Evolutionary conservation across 2,888 invertebrate genomes (phyloP), one percentile per base, ranked within the genome.

Genomic region (Sinodicranocentrus sp.): DNA sequence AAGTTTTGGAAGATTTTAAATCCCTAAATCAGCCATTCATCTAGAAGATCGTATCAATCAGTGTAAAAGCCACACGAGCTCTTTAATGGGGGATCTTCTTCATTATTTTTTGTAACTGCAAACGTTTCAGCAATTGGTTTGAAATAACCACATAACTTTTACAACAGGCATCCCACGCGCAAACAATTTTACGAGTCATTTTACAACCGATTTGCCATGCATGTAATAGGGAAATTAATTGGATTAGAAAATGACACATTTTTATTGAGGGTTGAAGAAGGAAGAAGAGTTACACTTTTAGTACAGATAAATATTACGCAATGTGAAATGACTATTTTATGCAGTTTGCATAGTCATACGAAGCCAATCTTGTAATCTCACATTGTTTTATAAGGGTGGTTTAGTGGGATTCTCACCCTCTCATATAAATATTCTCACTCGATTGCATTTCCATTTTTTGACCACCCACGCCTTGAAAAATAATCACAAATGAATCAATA

Each of bases 401-500:
- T 13, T 10, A 13, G 43, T 43, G 13, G 43, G 43, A 43, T 6
- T 10, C 43, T 52, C 15, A 17, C 15, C 52, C 2, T 52, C 52
- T 52, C 52, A 52, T 19, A 8, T 19, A 52, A 52, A 3, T 52
- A 33, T 33, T 23, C 59, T 23, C 5, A 28, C 63, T 39, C 5
- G 26, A 57, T 59, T 68, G 77, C 77, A 77, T 68, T 67, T 77
- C 77, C 77, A 77, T 68, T 68, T 57, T 72, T 72, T 61, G 72
- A 61, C 71, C 72, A 80, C 73, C 73, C 80, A 72, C 80, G 79
- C 79, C 71, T 80, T 72, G 54, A 73, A 33, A 63, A 59, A 33
- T 67, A 80, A 80, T 80, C 72, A 73, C 65, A 73, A 67, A 73
- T 73, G 73, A 80, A 80, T 73, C 72, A 80, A 80, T 73, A 80